These are phyloP conservation scores for Schizopygopsis pylzovi DNA, from an alignment of 2,797 vertebrate genomes.

Conservation along the genomic window DNA sequence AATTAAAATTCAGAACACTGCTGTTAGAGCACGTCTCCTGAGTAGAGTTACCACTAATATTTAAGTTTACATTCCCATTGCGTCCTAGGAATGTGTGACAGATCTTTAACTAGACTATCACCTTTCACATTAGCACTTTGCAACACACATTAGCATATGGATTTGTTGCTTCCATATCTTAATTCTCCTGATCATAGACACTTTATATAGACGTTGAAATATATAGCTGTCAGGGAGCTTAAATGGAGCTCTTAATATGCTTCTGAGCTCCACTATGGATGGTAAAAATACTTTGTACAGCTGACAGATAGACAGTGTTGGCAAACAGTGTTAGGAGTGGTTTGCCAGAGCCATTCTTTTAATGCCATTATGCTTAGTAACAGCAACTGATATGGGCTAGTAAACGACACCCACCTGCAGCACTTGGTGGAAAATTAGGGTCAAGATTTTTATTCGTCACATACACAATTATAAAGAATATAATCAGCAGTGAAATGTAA, in stretches of 20 bases:
- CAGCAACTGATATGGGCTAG: background rate
- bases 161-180: conserved; percentile 16
- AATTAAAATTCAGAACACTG: background rate
- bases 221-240: conserved; percentile 1
- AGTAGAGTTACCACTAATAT: background rate
- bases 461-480: too few species aligned
- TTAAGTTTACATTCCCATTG: conserved; percentile 1
- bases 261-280: background rate
- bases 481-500: too few species aligned
- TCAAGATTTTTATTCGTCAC: too few species aligned
- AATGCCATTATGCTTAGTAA: conserved; percentile 18
- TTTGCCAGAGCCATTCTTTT: conserved; percentile 16
- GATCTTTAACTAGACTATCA: conserved; percentile 8
- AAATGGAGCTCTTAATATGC: background rate
- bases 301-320: conserved; percentile 5
- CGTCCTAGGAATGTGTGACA: background rate
- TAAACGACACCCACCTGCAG: background rate
- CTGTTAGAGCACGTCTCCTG: background rate
- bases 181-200: background rate
- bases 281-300: conserved; percentile 31
- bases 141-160: conserved; percentile 5
- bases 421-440: background rate
- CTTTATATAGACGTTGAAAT: conserved; percentile 11
- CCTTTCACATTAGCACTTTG: conserved; percentile 48
- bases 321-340: conserved; percentile 20